phyloP scores from a whole-genome alignment of 2,888 invertebrate species.

The Eupelmus urozonus region DNA sequence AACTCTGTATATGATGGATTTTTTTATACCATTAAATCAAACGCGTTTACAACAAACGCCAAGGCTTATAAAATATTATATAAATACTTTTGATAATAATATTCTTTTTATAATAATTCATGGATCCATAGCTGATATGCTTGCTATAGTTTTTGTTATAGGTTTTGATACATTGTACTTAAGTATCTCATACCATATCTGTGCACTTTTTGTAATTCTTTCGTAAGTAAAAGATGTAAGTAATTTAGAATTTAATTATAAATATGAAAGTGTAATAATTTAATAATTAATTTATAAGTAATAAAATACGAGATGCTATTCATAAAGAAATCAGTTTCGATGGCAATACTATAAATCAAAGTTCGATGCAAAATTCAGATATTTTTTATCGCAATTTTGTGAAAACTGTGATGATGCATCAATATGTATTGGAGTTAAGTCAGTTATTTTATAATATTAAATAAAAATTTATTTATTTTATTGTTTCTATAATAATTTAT shows the following conservation, averaged over 20 bases:
- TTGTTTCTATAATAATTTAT: background rate
- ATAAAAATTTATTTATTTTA: background rate
- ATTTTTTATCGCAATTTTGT: conserved; percentile 23
- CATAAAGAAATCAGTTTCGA: background rate
- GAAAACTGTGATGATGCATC: conserved; percentile 19
- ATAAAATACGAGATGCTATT: conserved; percentile 15
- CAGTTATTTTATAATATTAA: background rate
- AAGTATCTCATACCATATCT: conserved; percentile 35
- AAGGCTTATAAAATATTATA: conserved; percentile 28
- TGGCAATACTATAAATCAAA: background rate
- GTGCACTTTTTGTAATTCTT: conserved; percentile 44
- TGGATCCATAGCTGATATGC: conserved; percentile 20
- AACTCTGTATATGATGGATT: conserved; percentile 38
- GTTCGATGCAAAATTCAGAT: background rate
- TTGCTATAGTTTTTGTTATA: conserved; percentile 34
- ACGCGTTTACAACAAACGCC: conserved; percentile 38
- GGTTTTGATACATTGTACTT: conserved; percentile 52
- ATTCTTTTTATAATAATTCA: conserved; percentile 43
- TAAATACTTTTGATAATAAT: conserved; percentile 41
- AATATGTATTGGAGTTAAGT: conserved; percentile 44
- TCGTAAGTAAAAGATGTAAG: conserved; percentile 32
- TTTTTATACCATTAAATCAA: conserved; percentile 23
- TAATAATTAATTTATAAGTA: conserved; percentile 7
- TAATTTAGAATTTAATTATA: background rate
- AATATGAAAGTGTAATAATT: background rate